phyloP scores from a whole-genome alignment of 2,113 vertebrate genomes.

The Coptodon bakossiorum region DNA sequence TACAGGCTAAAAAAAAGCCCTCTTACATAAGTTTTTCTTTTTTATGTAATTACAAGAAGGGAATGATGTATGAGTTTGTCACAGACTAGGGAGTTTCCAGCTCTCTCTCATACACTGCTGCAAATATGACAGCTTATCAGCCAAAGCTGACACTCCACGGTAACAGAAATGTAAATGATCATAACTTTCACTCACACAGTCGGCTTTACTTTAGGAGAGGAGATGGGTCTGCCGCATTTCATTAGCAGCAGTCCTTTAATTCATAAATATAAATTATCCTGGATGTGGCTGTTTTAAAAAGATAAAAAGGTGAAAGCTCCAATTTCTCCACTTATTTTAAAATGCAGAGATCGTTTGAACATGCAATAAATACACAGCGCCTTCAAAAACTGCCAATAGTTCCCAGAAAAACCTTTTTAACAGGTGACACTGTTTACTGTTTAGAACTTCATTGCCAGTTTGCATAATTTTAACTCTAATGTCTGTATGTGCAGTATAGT shows the following conservation, averaged over 20 bases:
- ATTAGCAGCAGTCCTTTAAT: neutral
- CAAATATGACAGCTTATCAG: neutral
- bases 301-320: neutral
- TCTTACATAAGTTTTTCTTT: neutral
- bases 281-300: neutral
- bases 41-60: neutral
- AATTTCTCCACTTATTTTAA: neutral
- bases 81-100: neutral
- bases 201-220: neutral
- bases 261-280: neutral
- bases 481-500: neutral
- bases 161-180: conserved; percentile 8
- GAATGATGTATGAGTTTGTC: neutral
- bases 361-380: neutral
- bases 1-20: neutral
- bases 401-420: neutral
- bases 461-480: neutral
- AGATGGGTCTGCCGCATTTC: neutral
- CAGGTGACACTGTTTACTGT: neutral
- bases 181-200: neutral
- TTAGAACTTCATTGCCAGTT: neutral
- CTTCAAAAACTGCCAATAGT: neutral
- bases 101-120: neutral
- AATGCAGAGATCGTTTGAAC: neutral
- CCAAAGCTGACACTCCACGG: neutral